Base-by-base conservation (phyloP, 2,888 invertebrate genomes). In the Melanargia galathea region DNA sequence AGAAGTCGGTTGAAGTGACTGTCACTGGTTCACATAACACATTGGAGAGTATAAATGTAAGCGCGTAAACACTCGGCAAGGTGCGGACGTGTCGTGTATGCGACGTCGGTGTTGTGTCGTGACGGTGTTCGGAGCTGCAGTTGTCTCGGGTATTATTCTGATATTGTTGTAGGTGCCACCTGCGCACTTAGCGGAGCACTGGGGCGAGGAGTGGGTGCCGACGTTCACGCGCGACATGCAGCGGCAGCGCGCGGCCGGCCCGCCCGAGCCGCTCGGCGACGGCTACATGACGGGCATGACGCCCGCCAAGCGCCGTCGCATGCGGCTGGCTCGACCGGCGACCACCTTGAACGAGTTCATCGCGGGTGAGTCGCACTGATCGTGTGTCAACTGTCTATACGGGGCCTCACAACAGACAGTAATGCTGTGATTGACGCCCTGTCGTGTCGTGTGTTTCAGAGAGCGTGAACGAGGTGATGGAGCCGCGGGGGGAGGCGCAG, bases 241-340 rank as follows among this genome's bases (percentile, higher is more conserved):
- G 73, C 89, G 93, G 62, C 97, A 97, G 83, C 91, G 94, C 59
- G 86, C 93, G 56, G 93, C 94, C 66, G 80, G 90, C 55, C 93
- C 94, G 66, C 80, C 90, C 71, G 84, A 85, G 70, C 88, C 89
- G 0, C 95, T 95, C 82, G 98, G 98, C 78, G 98, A 98, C 87
- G 97, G 97, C 0, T 98, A 98, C 83, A 90, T 98, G 49, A 94
- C 95, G 8, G 97, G 97, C 11, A 95, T 98, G 95, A 97, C 98
- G 13, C 94, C 96, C 45, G 97, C 97, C 83, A 93, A 97, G 65
- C 95, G 98, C 69, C 96, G 97, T 82, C 92, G 97, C 68, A 92
- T 95, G 43, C 79, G 84, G 0, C 80, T 82, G 56, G 51, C 76
- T 3, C 74, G 86, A 1, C 86, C 89, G 7, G 71, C 84, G 0